Percentiles rank a stretch among this genome's conserved stretches.
Evolutionary conservation across 2,797 vertebrate genomes (phyloP).

Genomic region (Galaxias olidus): DNA sequence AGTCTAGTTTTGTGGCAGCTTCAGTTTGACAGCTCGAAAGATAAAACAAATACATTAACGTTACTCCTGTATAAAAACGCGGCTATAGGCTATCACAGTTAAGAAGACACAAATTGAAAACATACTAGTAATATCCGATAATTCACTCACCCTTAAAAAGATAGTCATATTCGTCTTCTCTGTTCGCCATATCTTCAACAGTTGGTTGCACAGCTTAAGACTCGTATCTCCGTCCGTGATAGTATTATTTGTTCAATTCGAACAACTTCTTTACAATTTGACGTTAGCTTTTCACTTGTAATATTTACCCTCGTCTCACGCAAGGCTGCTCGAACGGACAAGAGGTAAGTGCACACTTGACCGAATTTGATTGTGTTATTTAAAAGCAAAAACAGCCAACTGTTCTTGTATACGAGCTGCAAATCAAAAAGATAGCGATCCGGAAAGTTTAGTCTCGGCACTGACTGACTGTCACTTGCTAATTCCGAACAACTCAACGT

Average conservation of each 20-base stretch:
- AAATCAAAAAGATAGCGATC: slow-evolving; percentile 9
- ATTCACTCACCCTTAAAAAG: slow-evolving; percentile 86
- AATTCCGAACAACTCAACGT: slow-evolving; percentile 52
- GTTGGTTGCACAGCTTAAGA: neutral
- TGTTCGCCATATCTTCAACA: slow-evolving; percentile 72
- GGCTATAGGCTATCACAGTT: neutral
- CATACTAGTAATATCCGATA: neutral
- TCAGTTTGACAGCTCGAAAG: too few relatives aligned
- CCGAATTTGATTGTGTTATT: too few relatives aligned
- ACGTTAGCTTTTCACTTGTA: too few relatives aligned
- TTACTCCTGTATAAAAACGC: slow-evolving; percentile 8
- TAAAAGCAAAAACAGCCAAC: neutral
- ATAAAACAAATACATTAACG: too few relatives aligned
- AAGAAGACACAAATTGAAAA: neutral
- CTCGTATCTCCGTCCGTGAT: neutral
- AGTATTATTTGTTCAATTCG: slow-evolving; percentile 10
- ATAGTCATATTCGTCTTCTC: slow-evolving; percentile 89
- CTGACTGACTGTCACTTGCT: slow-evolving; percentile 60
- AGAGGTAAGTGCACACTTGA: neutral
- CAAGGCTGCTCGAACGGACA: neutral
- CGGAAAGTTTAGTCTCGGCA: slow-evolving; percentile 57
- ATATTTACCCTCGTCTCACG: too few relatives aligned
- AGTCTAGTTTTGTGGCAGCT: too few relatives aligned
- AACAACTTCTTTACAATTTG: slow-evolving; percentile 21
- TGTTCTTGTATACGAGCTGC: neutral